Evolutionary conservation across 92 coral and sea anemone species (phyloP), one percentile per base, ranked within the genome.

Genomic region (Bergia puertoricense): DNA sequence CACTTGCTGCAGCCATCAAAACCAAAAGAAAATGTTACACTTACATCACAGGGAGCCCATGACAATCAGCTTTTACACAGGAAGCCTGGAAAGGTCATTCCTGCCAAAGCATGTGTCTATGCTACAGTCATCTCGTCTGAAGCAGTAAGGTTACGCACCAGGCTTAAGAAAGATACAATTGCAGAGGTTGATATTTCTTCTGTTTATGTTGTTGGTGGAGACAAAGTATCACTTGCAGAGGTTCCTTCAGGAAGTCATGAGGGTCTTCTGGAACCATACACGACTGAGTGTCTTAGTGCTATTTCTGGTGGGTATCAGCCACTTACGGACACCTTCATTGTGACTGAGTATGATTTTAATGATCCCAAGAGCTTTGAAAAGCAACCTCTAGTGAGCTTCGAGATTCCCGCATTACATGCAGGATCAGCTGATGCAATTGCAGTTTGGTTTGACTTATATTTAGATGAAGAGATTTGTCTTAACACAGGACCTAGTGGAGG

Each of bases 351-450:
- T 81, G 80, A 95, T 81, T 95, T 97, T 80, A 92, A 92, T 65
- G 89, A 91, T 66, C 96, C 98, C 36, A 79, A 66, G n/a, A 94
- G 93, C 71, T 92, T 94, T 23, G 42, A 65, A 6, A 56, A 46
- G 16, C 90, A 88, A 18, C 59, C 90, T 5, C 43, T 69, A 14
- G 65, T 89, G 4, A 83, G 76, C 54, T 81, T 97, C 85, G 88
- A 89, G 46, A 74, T 95, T 43, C 90, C 95, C 1, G 93, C 92
- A 2, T 80, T 56, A 10, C 43, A 71, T 65, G 6, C 91, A 39
- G 99, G 99, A 5, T 88, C 82, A 68, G 54, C 94, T 50, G 99
- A 97, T 86, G 99, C 98, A 30, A 90, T 97, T 9, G 96, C 98
- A 23, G 86, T 90, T 54, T 97, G 99, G 99, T 97, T 97, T 95